Evolutionary conservation across 2,888 invertebrate genomes (phyloP), one percentile per base, ranked within the genome.

Genomic region (Aphodius granarius): DNA sequence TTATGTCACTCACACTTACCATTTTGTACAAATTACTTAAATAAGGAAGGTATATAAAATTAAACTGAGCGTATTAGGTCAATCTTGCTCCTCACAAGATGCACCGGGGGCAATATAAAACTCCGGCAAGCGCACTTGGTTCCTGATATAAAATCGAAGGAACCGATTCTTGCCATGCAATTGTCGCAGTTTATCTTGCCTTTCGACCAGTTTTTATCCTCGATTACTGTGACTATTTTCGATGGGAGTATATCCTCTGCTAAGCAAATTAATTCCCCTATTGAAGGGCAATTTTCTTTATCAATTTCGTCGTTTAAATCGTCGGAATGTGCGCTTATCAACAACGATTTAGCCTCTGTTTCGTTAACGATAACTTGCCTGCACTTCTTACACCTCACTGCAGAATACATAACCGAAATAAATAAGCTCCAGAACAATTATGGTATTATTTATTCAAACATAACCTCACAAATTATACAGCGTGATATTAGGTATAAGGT

Each of bases 141-240:
- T 21, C 92, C 91, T 1, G 91, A 89, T 21, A 92, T 86, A 86
- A 91, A 93, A 85, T 93, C 91, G 84, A 92, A 93, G 4, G 91
- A 90, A 6, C 93, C 93, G 23, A 93, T 87, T 86, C 91, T 89
- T 63, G 88, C 88, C 66, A 89, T 87, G 85, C 93, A 93, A 77
- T 89, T 87, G 75, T 87, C 88, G 85, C 93, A 93, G 77, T 89
- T 88, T 23, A 93, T 83, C 86, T 91, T 91, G n/a, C 93, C 93
- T 84, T 91, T 92, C 0, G 90, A 90, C 92, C 92, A 93, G 72
- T 89, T 86, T 78, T 90, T 89, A 75, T 87, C 85, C 82, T 90
- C 89, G 64, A 92, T 84, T 82, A 86, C 88, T 22, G 80, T 74
- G 76, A 83, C 87, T 74, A 92, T 89, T 92, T 92, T 92, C 16